Evolutionary conservation across 92 coral and sea anemone species (phyloP).

Genomic region (Actinernus sp.): DNA sequence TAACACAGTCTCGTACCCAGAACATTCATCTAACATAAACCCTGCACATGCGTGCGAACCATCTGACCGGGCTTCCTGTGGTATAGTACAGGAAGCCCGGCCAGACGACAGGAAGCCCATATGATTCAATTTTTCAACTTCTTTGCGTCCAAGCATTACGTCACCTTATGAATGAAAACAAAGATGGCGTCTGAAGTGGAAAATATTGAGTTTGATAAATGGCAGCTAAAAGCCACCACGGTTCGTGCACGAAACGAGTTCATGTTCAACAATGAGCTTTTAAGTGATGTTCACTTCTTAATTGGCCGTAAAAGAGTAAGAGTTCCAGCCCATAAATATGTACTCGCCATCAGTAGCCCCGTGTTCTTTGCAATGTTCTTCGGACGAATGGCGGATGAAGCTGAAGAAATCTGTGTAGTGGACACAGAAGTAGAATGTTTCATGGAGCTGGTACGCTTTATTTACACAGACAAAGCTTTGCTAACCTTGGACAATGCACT

Average conservation of each 20-base stretch:
- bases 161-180: constrained; percentile 55
- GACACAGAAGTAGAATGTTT: constrained; percentile 80
- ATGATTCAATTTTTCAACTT: no score
- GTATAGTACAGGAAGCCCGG: no score
- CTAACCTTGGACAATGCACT: constrained; percentile 80
- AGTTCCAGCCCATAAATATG: constrained; percentile 86
- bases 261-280: constrained; percentile 85
- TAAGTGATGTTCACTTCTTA: constrained; percentile 85
- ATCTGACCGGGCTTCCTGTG: no score
- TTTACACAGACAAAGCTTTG: constrained; percentile 68
- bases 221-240: constrained; percentile 92
- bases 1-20: no score
- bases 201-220: constrained; percentile 62
- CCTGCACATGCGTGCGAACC: no score
- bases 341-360: constrained; percentile 81
- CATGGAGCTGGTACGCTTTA: constrained; percentile 72
- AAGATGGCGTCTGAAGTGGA: constrained; percentile 71
- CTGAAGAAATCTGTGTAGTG: constrained; percentile 58
- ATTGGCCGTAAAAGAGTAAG: constrained; percentile 67
- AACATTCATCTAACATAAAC: no score
- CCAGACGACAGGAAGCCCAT: no score
- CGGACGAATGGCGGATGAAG: constrained; percentile 81
- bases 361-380: constrained; percentile 89
- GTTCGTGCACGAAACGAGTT: constrained; percentile 83
- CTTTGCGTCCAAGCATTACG: no score